Conservation (phyloP, 1,140 invertebrate genomes). For the Lucilia sericata region DNA sequence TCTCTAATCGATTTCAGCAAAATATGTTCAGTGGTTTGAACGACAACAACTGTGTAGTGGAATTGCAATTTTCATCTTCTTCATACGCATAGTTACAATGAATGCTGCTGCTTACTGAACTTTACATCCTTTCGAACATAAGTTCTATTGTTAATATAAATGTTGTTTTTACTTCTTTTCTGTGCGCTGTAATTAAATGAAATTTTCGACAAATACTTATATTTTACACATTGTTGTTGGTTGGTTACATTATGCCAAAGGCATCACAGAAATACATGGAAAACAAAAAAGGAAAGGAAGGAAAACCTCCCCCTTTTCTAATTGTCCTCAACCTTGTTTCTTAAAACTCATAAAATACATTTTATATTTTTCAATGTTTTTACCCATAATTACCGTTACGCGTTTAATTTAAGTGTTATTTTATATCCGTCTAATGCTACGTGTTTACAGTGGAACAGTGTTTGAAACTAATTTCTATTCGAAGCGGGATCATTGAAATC, state of each 20-base stretch:
- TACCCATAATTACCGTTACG: slow-evolving; percentile 10
- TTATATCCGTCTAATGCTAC: not conserved
- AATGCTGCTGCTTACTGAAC: not conserved
- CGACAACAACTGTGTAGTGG: not conserved
- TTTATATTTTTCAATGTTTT: slow-evolving; percentile 14
- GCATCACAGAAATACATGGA: too few relatives aligned
- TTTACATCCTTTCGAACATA: not conserved
- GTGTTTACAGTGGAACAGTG: not conserved
- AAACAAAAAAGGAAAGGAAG: not conserved
- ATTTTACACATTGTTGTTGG: not conserved
- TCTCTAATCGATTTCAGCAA: too few relatives aligned
- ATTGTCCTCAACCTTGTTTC: not conserved
- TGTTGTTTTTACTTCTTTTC: not conserved
- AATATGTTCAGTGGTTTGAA: too few relatives aligned
- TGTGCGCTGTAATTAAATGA: not conserved
- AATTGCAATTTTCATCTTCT: not conserved
- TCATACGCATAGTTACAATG: not conserved
- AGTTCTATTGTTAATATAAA: not conserved
- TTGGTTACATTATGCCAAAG: not conserved
- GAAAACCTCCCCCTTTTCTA: not conserved
- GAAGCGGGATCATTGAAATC: too few relatives aligned
- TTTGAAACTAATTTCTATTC: not conserved
- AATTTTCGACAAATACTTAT: slow-evolving; percentile 6
- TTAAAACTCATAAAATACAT: not conserved
- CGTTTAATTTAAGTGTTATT: slow-evolving; percentile 15